These are phyloP conservation scores for Tetrapedia diversipes DNA, from an alignment of 2,888 invertebrate species.

Conservation along the genomic window DNA sequence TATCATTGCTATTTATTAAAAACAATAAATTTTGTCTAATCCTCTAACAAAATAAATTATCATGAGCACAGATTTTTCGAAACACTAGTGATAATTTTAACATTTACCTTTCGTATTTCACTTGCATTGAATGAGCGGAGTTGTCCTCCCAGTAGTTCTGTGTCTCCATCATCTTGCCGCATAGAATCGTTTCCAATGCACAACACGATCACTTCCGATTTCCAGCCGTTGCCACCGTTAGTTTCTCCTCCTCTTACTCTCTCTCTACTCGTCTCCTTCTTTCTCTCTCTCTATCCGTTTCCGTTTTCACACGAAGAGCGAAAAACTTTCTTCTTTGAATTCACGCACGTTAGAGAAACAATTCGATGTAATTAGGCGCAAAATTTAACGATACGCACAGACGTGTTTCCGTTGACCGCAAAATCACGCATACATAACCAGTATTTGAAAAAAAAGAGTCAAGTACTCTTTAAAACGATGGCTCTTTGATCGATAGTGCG, in stretches of 20 bases:
- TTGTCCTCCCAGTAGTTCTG: slow-evolving; percentile 85
- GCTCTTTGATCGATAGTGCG: slow-evolving; percentile 58
- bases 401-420: slow-evolving; percentile 4
- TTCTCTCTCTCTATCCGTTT: background rate
- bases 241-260: background rate
- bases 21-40: too few relatives aligned
- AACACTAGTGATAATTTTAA: background rate
- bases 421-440: slow-evolving; percentile 9
- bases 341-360: slow-evolving; percentile 10
- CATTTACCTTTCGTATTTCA: slow-evolving; percentile 85
- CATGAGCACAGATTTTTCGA: background rate
- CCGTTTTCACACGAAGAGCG: slow-evolving; percentile 8
- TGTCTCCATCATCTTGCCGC: slow-evolving; percentile 82
- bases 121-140: slow-evolving; percentile 83
- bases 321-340: slow-evolving; percentile 7
- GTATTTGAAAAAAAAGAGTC: slow-evolving; percentile 4
- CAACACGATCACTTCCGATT: slow-evolving; percentile 57
- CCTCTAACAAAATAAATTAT: background rate
- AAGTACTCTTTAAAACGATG: slow-evolving; percentile 37
- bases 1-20: background rate
- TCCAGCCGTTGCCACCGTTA: slow-evolving; percentile 27
- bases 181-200: slow-evolving; percentile 71
- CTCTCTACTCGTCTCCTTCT: background rate
- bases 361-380: slow-evolving; percentile 10
- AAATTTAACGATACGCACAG: slow-evolving; percentile 25